phyloP scores from a whole-genome alignment of 2,797 vertebrate species.

The Lophotriccus pileatus region DNA sequence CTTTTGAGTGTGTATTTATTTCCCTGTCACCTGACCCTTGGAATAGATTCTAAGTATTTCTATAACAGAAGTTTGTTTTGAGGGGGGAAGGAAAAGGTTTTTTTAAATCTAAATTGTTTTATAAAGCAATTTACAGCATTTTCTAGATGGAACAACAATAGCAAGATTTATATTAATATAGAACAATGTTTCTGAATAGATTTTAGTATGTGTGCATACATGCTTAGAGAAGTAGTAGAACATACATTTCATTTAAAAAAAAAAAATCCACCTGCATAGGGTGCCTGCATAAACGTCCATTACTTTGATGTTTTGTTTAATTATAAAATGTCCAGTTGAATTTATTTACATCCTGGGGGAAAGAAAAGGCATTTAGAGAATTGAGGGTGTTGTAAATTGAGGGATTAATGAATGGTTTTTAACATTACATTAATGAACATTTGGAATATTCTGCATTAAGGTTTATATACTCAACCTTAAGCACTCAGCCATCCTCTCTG shows the following conservation, averaged over 20 bases:
- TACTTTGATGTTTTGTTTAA: not conserved
- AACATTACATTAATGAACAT: not conserved
- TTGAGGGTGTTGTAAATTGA: not conserved
- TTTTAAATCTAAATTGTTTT: not conserved
- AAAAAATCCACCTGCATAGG: not conserved
- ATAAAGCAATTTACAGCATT: not conserved
- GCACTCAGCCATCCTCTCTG: rapidly evolving
- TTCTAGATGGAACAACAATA: not conserved
- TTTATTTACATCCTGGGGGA: not conserved
- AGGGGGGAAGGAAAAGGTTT: not conserved
- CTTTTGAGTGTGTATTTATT: not conserved
- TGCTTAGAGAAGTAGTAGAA: not conserved
- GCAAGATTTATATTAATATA: not conserved
- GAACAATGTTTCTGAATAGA: not conserved
- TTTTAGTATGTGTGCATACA: not conserved
- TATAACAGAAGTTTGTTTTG: not conserved
- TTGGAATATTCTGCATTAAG: not conserved
- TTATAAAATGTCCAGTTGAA: not conserved
- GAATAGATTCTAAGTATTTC: not conserved
- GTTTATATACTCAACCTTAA: not conserved
- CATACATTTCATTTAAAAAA: not conserved
- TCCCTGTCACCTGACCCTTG: not conserved
- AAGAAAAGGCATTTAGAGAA: not conserved
- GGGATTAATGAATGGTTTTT: not conserved
- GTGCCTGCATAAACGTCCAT: not conserved